A percentile compares a stretch with the other conserved stretches of the same genome.
Conservation (phyloP, 1,140 invertebrate genomes). For the Muscidifurax raptorellus region DNA sequence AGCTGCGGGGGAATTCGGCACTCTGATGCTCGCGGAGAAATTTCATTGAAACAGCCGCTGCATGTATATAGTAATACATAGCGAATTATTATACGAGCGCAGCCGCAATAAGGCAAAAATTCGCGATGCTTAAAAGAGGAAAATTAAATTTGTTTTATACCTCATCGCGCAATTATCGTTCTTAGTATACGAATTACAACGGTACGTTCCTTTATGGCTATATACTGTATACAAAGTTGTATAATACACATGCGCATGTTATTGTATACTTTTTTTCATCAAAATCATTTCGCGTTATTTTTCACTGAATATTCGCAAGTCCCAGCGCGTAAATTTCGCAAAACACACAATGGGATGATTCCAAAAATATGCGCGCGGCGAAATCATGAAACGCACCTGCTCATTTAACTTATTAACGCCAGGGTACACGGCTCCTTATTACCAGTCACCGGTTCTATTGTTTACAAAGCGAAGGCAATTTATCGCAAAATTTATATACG, state of each 20-base stretch:
- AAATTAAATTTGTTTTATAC: not conserved
- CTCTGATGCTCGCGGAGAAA: too few species aligned
- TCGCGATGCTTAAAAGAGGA: not conserved
- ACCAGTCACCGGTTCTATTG: not conserved
- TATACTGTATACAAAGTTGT: too few species aligned
- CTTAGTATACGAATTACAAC: not conserved
- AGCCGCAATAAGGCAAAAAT: conserved; percentile 11
- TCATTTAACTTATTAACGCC: not conserved
- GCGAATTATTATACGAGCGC: too few species aligned
- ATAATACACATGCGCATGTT: not conserved
- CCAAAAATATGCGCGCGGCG: not conserved
- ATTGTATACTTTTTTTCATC: not conserved
- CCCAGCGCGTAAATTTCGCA: too few species aligned
- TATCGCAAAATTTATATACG: not conserved
- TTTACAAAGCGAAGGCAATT: not conserved
- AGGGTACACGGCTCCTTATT: not conserved
- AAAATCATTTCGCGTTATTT: not conserved
- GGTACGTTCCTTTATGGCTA: not conserved
- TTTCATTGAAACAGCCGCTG: too few species aligned
- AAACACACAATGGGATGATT: not conserved
- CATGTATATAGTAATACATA: too few species aligned
- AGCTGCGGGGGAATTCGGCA: too few species aligned
- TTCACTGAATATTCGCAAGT: too few species aligned
- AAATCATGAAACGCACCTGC: not conserved
- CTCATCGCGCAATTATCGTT: not conserved